Evolutionary conservation across 2,113 vertebrate genomes (phyloP).

Genomic region (Aythya baeri): DNA sequence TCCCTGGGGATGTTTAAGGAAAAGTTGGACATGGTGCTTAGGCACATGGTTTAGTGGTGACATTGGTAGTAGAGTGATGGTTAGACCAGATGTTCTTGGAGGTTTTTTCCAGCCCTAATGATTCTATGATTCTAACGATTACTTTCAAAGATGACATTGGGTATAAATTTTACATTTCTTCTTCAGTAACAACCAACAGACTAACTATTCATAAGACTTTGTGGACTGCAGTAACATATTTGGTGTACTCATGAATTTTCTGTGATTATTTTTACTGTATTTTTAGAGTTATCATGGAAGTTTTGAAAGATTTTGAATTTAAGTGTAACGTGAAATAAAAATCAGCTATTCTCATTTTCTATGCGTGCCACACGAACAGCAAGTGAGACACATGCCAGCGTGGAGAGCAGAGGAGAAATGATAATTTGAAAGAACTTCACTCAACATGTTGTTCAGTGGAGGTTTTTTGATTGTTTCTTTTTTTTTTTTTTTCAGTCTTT

Average conservation of each 20-base stretch:
- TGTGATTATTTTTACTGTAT: background rate
- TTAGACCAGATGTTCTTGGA: too few species aligned
- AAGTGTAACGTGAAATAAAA: background rate
- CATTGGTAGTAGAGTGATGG: too few species aligned
- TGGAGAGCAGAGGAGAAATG: background rate
- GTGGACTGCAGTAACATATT: background rate
- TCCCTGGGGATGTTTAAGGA: too few species aligned
- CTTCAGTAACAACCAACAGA: background rate
- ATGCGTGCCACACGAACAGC: background rate
- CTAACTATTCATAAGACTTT: background rate
- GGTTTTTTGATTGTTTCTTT: background rate
- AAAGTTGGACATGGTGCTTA: too few species aligned
- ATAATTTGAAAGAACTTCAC: background rate
- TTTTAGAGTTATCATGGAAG: background rate
- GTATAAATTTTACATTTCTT: background rate
- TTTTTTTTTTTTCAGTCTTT: background rate
- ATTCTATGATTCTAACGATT: background rate
- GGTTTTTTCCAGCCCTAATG: too few species aligned
- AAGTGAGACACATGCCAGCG: background rate
- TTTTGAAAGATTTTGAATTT: background rate
- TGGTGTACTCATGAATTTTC: accelerated
- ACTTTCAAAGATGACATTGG: background rate
- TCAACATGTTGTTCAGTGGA: background rate
- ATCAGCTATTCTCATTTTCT: background rate
- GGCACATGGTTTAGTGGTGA: too few species aligned